Evolutionary conservation across 2,797 vertebrate species (phyloP).

Genomic region (Steatocranus sp.): DNA sequence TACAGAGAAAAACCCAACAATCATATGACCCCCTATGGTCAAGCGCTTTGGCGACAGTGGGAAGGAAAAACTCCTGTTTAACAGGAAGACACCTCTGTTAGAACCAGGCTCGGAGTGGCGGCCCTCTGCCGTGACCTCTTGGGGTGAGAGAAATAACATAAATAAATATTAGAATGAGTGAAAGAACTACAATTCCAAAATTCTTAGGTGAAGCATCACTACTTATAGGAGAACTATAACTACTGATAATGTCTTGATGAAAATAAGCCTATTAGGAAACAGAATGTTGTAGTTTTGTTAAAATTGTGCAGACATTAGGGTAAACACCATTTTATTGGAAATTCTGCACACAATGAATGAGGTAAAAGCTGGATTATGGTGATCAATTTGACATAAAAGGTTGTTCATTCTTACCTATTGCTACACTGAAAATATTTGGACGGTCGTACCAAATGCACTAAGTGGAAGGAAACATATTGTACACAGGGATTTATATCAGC

Average conservation of each 20-base stretch:
- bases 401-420: neutral
- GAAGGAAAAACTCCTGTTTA: neutral
- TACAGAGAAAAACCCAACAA: neutral
- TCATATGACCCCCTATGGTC: neutral
- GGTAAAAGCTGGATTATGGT: neutral
- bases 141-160: neutral
- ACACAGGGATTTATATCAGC: constrained; percentile 3
- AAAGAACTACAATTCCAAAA: neutral
- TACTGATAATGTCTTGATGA: neutral
- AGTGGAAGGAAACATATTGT: constrained; percentile 2
- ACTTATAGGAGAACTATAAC: neutral
- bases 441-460: neutral
- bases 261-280: neutral
- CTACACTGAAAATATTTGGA: neutral
- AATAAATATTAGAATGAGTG: neutral
- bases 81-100: neutral
- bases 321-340: neutral
- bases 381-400: neutral
- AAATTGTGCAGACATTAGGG: neutral
- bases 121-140: neutral
- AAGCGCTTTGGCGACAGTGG: neutral
- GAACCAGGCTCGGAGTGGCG: neutral
- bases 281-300: neutral
- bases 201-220: neutral
- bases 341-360: neutral